Evolutionary conservation across 2,888 invertebrate genomes (phyloP), one percentile per base, ranked within the genome.

Genomic region (Labia minor): DNA sequence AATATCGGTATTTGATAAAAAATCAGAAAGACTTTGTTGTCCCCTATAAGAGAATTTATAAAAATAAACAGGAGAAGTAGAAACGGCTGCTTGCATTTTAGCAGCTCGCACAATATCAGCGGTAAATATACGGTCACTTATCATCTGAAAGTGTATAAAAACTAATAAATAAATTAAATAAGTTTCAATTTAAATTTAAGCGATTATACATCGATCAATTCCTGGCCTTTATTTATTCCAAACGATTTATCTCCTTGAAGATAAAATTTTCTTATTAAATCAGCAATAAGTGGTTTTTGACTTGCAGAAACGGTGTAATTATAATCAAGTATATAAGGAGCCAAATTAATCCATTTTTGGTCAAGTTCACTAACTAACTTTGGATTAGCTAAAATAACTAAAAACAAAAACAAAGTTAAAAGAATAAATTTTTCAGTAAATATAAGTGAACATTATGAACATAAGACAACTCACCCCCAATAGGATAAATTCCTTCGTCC

Each of bases 1-100:
- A 33, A 33, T 33, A 33, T 33, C 11, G 6, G 6, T 33, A 8
- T 11, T 11, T 33, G 33, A 33, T 33, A 33, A 33, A 33, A 8
- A 33, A 70, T 85, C 85, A 75, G 84, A 85, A 18, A 85, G 78
- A 0, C 85, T 85, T 62, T 85, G 75, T 14, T 84, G 82, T 8
- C 85, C 85, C 72, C 85, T 85, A 72, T 82, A 85, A 1, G 81
- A 81, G 71, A 85, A 85, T 68, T 84, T 79, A 73, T 85, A 85
- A 71, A 85, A 72, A 71, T 81, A 85, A 0, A 84, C 83, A 0
- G 84, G 83, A 62, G 81, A 81, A 1, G 79, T 81, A 18, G 79
- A 75, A 69, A 77, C 79, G 11, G 21, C 69, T 1, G 76, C 77
- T 71, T 80, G 79, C 2, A 80, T 73, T 0, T 81, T 78, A 0